Evolutionary conservation across 2,888 invertebrate genomes (phyloP).

Genomic region (Sesia bembeciformis): DNA sequence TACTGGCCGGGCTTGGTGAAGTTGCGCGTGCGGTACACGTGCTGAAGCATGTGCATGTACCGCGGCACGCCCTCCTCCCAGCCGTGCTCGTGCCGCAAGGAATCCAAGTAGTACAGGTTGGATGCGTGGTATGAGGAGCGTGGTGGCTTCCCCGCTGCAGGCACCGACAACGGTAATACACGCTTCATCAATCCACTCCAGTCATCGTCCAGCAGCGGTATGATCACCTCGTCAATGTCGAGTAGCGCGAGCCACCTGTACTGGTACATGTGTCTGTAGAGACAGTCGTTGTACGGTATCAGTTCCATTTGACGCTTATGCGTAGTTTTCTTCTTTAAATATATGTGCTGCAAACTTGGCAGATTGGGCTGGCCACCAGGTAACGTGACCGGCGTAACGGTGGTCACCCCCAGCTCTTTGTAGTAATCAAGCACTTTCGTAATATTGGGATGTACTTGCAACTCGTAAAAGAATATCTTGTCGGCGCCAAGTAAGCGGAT

Average conservation of each 20-base stretch:
- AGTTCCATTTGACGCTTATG: constrained; percentile 96
- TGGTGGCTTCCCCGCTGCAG: constrained; percentile 58
- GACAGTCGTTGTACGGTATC: constrained; percentile 96
- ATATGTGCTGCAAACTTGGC: constrained; percentile 90
- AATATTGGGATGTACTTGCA: constrained; percentile 94
- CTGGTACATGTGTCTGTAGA: constrained; percentile 92
- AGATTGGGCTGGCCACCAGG: constrained; percentile 94
- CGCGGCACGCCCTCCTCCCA: constrained; percentile 85
- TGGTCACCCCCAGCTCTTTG: constrained; percentile 77
- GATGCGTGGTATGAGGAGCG: constrained; percentile 90
- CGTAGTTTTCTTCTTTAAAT: constrained; percentile 91
- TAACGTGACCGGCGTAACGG: constrained; percentile 86
- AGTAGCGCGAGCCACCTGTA: constrained; percentile 93
- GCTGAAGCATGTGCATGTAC: constrained; percentile 95
- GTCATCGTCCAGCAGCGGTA: constrained; percentile 83
- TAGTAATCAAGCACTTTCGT: constrained; percentile 85
- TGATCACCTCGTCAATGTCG: constrained; percentile 96
- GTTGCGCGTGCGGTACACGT: constrained; percentile 91
- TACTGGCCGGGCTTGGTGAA: constrained; percentile 95
- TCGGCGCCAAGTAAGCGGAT: constrained; percentile 90
- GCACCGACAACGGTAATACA: constrained; percentile 77
- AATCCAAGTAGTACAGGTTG: constrained; percentile 94
- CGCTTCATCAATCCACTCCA: constrained; percentile 88
- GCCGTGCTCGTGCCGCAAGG: constrained; percentile 85
- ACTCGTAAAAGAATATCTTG: constrained; percentile 92